Conservation (phyloP, 2,888 invertebrate species). For the Frankliniella intonsa region DNA sequence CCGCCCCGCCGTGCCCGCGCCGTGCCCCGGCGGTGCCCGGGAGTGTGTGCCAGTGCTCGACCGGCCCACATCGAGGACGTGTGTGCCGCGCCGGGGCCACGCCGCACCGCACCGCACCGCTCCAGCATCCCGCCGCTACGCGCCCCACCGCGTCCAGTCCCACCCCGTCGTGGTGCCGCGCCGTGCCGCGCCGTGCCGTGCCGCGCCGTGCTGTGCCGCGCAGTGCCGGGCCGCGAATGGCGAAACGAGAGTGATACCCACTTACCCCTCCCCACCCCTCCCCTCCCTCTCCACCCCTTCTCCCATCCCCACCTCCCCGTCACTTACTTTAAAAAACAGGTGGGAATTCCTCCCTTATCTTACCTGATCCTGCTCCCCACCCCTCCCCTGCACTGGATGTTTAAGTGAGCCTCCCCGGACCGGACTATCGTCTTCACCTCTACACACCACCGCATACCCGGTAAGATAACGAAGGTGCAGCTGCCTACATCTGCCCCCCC, state of each 20-base stretch:
- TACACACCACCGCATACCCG: no score
- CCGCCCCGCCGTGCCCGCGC: not conserved
- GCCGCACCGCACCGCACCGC: not conserved
- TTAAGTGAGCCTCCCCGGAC: no score
- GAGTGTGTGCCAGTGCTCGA: not conserved
- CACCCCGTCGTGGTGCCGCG: not conserved
- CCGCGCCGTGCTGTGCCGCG: not conserved
- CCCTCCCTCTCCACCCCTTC: not conserved
- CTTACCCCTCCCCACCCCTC: not conserved
- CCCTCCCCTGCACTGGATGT: no score
- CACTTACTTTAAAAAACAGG: no score
- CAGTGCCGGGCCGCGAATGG: not conserved
- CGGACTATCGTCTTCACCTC: no score
- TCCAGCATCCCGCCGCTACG: not conserved
- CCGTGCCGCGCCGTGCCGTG: not conserved
- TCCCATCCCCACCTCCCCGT: no score
- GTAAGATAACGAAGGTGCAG: no score
- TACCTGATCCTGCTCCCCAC: no score
- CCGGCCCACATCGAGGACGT: conserved; percentile 19
- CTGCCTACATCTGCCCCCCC: not conserved
- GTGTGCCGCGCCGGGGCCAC: not conserved
- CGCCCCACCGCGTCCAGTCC: not conserved
- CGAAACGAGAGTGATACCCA: not conserved
- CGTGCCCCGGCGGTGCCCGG: not conserved
- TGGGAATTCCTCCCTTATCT: no score